Conservation (phyloP, 2,113 vertebrate genomes). For the Prochilodus magdalenae region DNA sequence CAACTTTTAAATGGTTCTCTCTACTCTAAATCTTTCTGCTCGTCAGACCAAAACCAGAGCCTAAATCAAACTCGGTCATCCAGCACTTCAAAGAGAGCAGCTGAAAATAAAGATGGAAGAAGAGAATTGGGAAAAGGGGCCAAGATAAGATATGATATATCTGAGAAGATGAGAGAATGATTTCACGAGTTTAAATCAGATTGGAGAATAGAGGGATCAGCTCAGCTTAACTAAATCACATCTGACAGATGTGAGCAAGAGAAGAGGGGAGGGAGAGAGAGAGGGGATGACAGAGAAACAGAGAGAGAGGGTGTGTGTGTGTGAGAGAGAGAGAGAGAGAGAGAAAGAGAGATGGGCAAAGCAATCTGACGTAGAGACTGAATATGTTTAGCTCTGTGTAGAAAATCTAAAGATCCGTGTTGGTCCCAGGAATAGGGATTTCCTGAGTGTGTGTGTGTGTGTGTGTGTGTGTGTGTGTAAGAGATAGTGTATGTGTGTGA, state of each 20-base stretch:
- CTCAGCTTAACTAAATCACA: constrained; percentile 32
- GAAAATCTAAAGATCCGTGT: neutral
- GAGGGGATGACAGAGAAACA: neutral
- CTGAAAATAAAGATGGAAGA: neutral
- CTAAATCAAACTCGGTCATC: constrained; percentile 9
- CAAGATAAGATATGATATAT: constrained; percentile 13
- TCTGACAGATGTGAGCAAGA: constrained; percentile 27
- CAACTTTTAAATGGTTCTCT: neutral
- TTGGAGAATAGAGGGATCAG: constrained; percentile 36
- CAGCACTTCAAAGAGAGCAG: constrained; percentile 15
- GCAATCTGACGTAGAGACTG: neutral
- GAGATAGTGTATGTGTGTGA: no score
- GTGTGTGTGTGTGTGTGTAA: constrained; percentile 24
- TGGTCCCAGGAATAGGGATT: constrained; percentile 26
- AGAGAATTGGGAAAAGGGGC: neutral
- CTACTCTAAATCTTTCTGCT: constrained; percentile 1
- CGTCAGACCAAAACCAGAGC: constrained; percentile 3
- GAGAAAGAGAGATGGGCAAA: constrained; percentile 44
- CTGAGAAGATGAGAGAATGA: neutral
- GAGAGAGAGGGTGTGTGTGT: neutral
- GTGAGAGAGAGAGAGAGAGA: constrained; percentile 15
- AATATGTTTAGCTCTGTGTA: neutral
- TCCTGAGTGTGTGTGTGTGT: constrained; percentile 27
- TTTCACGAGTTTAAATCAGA: constrained; percentile 27
- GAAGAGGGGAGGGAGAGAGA: neutral